These are phyloP conservation scores for Cremastinae sp. DNA, from an alignment of 2,888 invertebrate species.

Conservation along the genomic window DNA sequence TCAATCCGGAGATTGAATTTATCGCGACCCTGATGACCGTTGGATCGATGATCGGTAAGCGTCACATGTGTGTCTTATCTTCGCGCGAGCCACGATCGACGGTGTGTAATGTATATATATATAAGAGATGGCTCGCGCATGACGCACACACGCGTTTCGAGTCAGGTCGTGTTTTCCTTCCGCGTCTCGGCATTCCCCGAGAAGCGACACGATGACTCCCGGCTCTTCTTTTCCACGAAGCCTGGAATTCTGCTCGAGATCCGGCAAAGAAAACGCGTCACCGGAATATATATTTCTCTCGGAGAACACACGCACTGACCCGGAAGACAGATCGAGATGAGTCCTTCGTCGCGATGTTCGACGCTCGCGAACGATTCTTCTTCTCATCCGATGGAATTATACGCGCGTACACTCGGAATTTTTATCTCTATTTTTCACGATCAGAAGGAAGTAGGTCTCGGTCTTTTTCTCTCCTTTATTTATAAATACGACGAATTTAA, in stretches of 20 bases:
- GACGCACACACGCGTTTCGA: not conserved
- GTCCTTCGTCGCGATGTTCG: not conserved
- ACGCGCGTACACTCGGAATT: not conserved
- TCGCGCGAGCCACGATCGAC: too few relatives aligned
- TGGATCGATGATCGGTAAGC: not conserved
- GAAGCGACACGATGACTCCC: slow-evolving; percentile 67
- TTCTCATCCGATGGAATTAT: not conserved
- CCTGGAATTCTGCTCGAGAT: slow-evolving; percentile 55
- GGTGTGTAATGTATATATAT: too few relatives aligned
- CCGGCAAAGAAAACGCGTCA: slow-evolving; percentile 40
- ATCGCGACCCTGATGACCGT: too few relatives aligned
- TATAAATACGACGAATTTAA: too few relatives aligned
- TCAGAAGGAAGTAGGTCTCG: too few relatives aligned
- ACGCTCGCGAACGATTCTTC: not conserved
- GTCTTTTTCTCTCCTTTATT: too few relatives aligned
- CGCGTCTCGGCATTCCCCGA: slow-evolving; percentile 69
- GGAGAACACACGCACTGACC: slow-evolving; percentile 14
- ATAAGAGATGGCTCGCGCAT: slow-evolving; percentile 27
- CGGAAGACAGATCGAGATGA: slow-evolving; percentile 32
- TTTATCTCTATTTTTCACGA: too few relatives aligned
- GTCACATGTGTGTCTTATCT: slow-evolving; percentile 23
- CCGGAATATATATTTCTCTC: slow-evolving; percentile 40
- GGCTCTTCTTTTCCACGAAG: not conserved
- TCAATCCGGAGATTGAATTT: too few relatives aligned
- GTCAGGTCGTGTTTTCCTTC: slow-evolving; percentile 68